These are phyloP conservation scores for Lophius piscatorius DNA, from an alignment of 2,113 vertebrate species.

Conservation along the genomic window DNA sequence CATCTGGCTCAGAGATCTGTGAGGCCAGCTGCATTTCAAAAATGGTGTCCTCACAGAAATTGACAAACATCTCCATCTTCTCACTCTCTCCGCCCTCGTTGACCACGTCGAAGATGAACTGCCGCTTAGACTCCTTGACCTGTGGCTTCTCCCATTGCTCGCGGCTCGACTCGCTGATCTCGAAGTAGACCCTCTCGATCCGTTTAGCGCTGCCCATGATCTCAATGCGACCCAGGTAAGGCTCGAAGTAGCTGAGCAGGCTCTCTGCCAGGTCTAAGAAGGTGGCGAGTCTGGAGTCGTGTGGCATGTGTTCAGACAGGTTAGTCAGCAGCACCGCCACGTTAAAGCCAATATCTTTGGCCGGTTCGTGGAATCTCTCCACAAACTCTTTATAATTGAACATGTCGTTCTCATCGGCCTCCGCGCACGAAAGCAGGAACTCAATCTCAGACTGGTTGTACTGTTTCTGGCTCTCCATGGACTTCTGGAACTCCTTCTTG, in stretches of 20 bases:
- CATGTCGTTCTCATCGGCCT: conserved; percentile 97
- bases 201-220: conserved; percentile 97
- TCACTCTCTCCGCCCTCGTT: conserved; percentile 96
- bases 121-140: conserved; percentile 96
- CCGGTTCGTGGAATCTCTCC: conserved; percentile 94
- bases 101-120: conserved; percentile 98
- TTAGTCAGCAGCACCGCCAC: conserved; percentile 95
- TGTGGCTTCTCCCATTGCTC: conserved; percentile 99
- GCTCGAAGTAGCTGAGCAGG: conserved; percentile 95
- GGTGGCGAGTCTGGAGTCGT: conserved; percentile 89
- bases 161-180: conserved; percentile 96
- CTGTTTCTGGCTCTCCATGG: conserved; percentile 97
- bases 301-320: conserved; percentile 96
- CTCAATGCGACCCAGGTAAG: conserved; percentile 95
- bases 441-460: conserved; percentile 94
- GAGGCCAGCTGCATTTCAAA: conserved; percentile 99
- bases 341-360: conserved; percentile 98
- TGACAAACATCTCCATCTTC: conserved; percentile 99
- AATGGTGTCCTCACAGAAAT: conserved; percentile 98
- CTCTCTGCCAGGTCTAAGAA: conserved; percentile 93
- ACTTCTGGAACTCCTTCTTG: conserved; percentile 97
- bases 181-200: conserved; percentile 96
- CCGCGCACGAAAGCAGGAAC: conserved; percentile 92
- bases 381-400: conserved; percentile 97
- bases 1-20: conserved; percentile 93